phyloP scores from a whole-genome alignment of 2,113 vertebrate species.

The Caracal caracal region DNA sequence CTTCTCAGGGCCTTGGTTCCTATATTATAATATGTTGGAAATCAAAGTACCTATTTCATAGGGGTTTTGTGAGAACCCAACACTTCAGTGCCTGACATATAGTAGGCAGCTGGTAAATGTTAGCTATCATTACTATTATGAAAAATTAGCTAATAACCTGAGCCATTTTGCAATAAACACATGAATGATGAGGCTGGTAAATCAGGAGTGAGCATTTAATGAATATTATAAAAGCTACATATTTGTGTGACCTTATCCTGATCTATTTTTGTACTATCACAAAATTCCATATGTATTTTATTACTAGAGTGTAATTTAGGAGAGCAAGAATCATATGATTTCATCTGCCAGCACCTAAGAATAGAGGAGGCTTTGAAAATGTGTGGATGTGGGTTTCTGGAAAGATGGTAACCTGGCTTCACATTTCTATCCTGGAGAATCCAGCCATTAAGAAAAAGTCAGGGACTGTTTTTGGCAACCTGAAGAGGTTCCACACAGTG shows the following conservation, averaged over 20 bases:
- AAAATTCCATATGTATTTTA: neutral
- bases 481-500: neutral
- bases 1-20: neutral
- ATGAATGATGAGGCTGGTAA: neutral
- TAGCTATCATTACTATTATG: neutral
- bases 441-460: neutral
- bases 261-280: constrained; percentile 42
- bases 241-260: neutral
- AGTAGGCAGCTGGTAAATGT: neutral
- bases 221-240: constrained; percentile 22
- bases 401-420: neutral
- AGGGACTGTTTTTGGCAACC: neutral
- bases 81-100: neutral
- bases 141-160: constrained; percentile 49
- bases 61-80: neutral
- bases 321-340: neutral
- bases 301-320: constrained; percentile 52
- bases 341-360: neutral
- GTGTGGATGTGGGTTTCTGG: neutral
- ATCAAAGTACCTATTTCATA: constrained; percentile 22
- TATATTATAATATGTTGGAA: neutral
- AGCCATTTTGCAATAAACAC: constrained; percentile 21
- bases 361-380: neutral
- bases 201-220: constrained; percentile 23
- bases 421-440: neutral